Evolutionary conservation across 2,113 vertebrate genomes (phyloP).

Genomic region (Scomber japonicus): DNA sequence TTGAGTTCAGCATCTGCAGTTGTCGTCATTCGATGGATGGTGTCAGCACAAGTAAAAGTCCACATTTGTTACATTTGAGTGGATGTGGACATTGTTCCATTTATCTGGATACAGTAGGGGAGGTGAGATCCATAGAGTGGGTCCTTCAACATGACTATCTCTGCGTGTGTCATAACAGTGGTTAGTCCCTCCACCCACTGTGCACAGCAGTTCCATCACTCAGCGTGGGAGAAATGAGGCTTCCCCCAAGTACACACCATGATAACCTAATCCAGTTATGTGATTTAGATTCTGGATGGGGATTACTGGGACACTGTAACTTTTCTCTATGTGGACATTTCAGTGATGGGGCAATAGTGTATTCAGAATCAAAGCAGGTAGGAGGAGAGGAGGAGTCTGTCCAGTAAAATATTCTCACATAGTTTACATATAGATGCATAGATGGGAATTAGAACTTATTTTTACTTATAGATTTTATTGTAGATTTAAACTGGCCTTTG

Average conservation of each 20-base stretch:
- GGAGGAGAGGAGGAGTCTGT: slow-evolving; percentile 1
- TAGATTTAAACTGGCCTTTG: slow-evolving; percentile 42
- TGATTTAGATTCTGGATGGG: slow-evolving; percentile 39
- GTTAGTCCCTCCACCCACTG: slow-evolving; percentile 75
- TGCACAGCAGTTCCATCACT: slow-evolving; percentile 51
- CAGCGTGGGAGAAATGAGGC: slow-evolving; percentile 72
- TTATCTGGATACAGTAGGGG: slow-evolving; percentile 51
- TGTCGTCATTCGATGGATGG: neutral
- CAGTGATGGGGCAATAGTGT: neutral
- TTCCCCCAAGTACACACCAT: slow-evolving; percentile 64
- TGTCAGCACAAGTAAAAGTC: slow-evolving; percentile 21
- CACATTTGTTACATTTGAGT: slow-evolving; percentile 45
- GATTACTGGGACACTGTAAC: neutral
- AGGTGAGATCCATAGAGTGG: slow-evolving; percentile 56
- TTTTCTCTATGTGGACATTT: neutral
- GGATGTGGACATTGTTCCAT: slow-evolving; percentile 58
- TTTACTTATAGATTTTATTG: neutral
- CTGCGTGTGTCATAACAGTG: slow-evolving; percentile 70
- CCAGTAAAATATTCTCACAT: slow-evolving; percentile 32
- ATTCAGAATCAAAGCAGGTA: neutral
- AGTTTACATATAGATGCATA: slow-evolving; percentile 16
- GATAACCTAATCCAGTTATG: slow-evolving; percentile 32
- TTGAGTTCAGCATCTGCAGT: slow-evolving; percentile 15
- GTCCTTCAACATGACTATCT: slow-evolving; percentile 60
- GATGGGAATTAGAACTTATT: neutral